phyloP scores from a whole-genome alignment of 2,113 vertebrate species.

The Tachuris rubrigastra region DNA sequence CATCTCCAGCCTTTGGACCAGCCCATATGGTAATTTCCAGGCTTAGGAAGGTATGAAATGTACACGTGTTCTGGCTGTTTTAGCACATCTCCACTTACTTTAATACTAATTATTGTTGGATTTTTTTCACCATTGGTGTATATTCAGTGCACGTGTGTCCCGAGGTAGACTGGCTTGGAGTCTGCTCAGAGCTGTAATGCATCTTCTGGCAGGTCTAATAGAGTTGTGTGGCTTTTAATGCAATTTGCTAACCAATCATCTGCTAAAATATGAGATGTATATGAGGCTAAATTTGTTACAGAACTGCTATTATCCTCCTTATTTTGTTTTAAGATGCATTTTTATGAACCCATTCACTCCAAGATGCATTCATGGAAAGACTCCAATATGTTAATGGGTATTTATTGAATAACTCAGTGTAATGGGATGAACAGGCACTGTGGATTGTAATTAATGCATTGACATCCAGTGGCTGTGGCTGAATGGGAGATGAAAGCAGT shows the following conservation, averaged over 20 bases:
- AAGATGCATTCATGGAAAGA: background rate
- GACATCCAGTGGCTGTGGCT: background rate
- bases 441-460: constrained; percentile 27
- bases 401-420: constrained; percentile 38
- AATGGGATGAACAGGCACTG: background rate
- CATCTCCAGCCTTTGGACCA: background rate
- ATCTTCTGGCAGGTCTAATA: background rate
- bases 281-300: background rate
- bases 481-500: constrained; percentile 11
- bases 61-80: background rate
- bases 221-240: background rate
- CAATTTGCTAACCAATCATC: background rate
- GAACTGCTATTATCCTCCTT: background rate
- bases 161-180: background rate
- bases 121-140: background rate
- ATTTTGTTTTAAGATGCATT: background rate
- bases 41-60: background rate
- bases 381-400: background rate
- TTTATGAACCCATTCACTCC: background rate
- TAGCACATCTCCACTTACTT: background rate
- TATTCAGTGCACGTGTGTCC: background rate
- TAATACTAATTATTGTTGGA: background rate
- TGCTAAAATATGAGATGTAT: background rate
- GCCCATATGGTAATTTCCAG: background rate
- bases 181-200: background rate